phyloP scores from a whole-genome alignment of 2,888 invertebrate species.

The Lagria hirta region DNA sequence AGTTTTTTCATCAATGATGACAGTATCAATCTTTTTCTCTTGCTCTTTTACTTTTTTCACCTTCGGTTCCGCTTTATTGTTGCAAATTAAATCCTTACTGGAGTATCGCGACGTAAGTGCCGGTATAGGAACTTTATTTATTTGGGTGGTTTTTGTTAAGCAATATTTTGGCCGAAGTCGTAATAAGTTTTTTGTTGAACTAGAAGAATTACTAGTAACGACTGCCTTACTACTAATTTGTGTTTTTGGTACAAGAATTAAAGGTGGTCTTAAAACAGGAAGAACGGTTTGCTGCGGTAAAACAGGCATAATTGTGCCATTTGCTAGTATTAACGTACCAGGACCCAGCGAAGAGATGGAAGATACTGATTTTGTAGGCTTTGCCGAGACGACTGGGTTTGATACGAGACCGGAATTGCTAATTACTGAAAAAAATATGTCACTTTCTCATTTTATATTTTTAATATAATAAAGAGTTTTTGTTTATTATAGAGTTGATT shows the following conservation, averaged over 20 bases:
- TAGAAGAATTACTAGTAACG: conserved; percentile 1
- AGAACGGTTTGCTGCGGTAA: conserved; percentile 32
- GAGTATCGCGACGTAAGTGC: conserved; percentile 47
- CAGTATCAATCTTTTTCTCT: conserved; percentile 23
- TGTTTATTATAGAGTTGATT: too few species aligned
- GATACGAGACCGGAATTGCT: conserved; percentile 42
- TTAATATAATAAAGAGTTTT: too few species aligned
- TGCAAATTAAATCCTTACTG: conserved; percentile 28
- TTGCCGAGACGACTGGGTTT: conserved; percentile 44
- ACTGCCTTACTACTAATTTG: conserved; percentile 7
- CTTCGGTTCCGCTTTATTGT: conserved; percentile 23
- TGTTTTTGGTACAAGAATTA: conserved; percentile 26
- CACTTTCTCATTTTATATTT: too few species aligned
- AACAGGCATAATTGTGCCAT: conserved; percentile 49
- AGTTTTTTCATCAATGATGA: conserved; percentile 8
- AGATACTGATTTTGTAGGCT: conserved; percentile 35
- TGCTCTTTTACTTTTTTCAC: conserved; percentile 15
- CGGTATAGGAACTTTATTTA: conserved; percentile 54
- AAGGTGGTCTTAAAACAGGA: conserved; percentile 31
- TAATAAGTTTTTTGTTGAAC: too few species aligned
- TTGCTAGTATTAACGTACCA: conserved; percentile 51
- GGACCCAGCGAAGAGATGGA: conserved; percentile 44
- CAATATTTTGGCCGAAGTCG: conserved; percentile 37
- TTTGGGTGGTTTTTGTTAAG: conserved; percentile 49
- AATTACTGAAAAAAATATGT: conserved; percentile 36